Conservation (phyloP, 2,888 invertebrate genomes). For the Scaptomyza reducta region DNA sequence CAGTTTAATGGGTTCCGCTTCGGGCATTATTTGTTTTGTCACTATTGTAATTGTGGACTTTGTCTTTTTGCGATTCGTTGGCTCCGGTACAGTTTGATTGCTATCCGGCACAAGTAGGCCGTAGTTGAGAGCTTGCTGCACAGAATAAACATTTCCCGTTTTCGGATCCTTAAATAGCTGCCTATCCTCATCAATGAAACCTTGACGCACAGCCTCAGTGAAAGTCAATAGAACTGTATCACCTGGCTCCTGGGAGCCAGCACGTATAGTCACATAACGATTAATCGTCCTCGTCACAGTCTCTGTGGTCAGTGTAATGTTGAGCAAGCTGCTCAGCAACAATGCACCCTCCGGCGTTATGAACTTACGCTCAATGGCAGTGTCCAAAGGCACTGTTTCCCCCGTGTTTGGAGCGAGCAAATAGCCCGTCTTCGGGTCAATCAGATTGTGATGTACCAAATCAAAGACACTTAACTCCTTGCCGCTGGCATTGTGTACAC, state of each 20-base stretch:
- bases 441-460: constrained; percentile 92
- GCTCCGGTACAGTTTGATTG: constrained; percentile 85
- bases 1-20: constrained; percentile 80
- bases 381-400: constrained; percentile 91
- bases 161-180: constrained; percentile 91
- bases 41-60: constrained; percentile 87
- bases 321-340: constrained; percentile 92
- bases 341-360: constrained; percentile 95
- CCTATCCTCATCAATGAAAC: constrained; percentile 91
- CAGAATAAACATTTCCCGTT: constrained; percentile 89
- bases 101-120: constrained; percentile 88
- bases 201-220: constrained; percentile 90
- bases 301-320: constrained; percentile 94
- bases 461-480: constrained; percentile 93
- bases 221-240: constrained; percentile 88
- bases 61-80: constrained; percentile 83
- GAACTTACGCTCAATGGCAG: constrained; percentile 93
- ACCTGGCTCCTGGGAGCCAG: constrained; percentile 85
- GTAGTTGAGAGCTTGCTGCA: constrained; percentile 91
- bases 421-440: constrained; percentile 95
- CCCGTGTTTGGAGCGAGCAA: constrained; percentile 90
- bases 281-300: constrained; percentile 94
- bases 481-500: constrained; percentile 89
- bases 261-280: constrained; percentile 91
- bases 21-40: constrained; percentile 85